These are phyloP conservation scores for Bombus polaris DNA, from an alignment of 1,140 invertebrate species.

Conservation along the genomic window DNA sequence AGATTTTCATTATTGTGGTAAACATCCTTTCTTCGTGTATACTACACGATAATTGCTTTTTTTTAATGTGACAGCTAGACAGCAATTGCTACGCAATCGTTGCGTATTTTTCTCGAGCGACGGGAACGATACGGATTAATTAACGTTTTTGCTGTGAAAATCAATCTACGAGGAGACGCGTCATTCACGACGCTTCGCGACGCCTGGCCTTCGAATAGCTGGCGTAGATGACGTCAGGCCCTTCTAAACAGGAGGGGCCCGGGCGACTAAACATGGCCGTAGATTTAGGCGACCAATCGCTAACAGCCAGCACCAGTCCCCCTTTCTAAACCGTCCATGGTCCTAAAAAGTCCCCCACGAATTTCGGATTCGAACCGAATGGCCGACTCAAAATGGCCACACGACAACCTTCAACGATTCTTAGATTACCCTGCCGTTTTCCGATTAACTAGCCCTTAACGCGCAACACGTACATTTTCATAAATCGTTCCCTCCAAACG, in stretches of 20 bases:
- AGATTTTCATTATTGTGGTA: too few relatives aligned
- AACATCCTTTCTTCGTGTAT: too few relatives aligned
- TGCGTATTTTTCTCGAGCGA: conserved; percentile 23
- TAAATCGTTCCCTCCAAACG: too few relatives aligned
- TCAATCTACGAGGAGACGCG: conserved; percentile 27
- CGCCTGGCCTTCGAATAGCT: conserved; percentile 60
- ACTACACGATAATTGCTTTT: too few relatives aligned
- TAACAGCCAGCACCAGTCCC: conserved; percentile 54
- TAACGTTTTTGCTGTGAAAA: conserved; percentile 42
- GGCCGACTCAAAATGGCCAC: conserved; percentile 67
- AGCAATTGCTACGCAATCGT: background rate
- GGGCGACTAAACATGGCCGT: conserved; percentile 80
- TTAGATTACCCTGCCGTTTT: too few relatives aligned
- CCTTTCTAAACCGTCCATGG: conserved; percentile 71
- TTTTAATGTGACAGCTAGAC: background rate
- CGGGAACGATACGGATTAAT: background rate
- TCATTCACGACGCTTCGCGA: conserved; percentile 49
- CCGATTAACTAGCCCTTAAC: too few relatives aligned
- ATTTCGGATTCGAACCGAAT: conserved; percentile 58
- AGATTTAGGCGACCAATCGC: conserved; percentile 81
- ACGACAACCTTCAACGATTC: too few relatives aligned
- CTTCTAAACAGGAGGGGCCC: conserved; percentile 83
- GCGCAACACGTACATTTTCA: too few relatives aligned
- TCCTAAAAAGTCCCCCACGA: conserved; percentile 54
- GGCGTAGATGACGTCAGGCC: conserved; percentile 78